These are phyloP conservation scores for Crotalus helleri DNA, from an alignment of 2,113 vertebrate species.

Conservation along the genomic window DNA sequence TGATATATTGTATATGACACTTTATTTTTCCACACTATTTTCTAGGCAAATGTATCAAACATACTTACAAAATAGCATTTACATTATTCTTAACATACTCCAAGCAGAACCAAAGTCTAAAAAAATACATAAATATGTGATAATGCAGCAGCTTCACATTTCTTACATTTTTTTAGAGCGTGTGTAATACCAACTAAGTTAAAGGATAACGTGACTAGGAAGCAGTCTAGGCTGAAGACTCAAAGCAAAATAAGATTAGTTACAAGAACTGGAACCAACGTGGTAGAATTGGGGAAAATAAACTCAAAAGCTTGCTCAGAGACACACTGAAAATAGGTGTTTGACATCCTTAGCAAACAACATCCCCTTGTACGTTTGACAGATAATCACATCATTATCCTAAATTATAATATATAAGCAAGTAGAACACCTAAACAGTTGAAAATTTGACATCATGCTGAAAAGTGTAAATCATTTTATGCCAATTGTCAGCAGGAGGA, in stretches of 20 bases:
- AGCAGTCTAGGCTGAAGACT: slow-evolving; percentile 27
- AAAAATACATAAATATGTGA: slow-evolving; percentile 18
- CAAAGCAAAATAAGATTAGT: slow-evolving; percentile 42
- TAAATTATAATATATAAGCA: slow-evolving; percentile 38
- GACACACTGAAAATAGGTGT: neutral
- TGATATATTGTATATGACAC: neutral
- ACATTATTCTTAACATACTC: slow-evolving; percentile 13
- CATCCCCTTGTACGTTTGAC: slow-evolving; percentile 16
- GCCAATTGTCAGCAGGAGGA: slow-evolving; percentile 49
- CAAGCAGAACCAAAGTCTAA: slow-evolving; percentile 45
- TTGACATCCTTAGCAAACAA: neutral
- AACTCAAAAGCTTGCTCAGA: neutral
- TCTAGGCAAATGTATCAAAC: slow-evolving; percentile 32
- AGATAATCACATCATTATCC: slow-evolving; percentile 42
- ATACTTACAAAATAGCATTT: slow-evolving; percentile 37
- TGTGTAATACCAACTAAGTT: neutral
- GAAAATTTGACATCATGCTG: slow-evolving; percentile 24
- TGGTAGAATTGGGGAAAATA: slow-evolving; percentile 6
- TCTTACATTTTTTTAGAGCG: slow-evolving; percentile 33
- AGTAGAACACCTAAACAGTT: slow-evolving; percentile 17
- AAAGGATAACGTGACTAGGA: slow-evolving; percentile 51
- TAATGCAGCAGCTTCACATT: slow-evolving; percentile 37
- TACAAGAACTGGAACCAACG: slow-evolving; percentile 11
- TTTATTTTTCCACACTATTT: slow-evolving; percentile 28
- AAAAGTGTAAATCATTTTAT: slow-evolving; percentile 40